Conservation (phyloP, 2,113 vertebrate species). For the Machaerirhynchus nigripectus region DNA sequence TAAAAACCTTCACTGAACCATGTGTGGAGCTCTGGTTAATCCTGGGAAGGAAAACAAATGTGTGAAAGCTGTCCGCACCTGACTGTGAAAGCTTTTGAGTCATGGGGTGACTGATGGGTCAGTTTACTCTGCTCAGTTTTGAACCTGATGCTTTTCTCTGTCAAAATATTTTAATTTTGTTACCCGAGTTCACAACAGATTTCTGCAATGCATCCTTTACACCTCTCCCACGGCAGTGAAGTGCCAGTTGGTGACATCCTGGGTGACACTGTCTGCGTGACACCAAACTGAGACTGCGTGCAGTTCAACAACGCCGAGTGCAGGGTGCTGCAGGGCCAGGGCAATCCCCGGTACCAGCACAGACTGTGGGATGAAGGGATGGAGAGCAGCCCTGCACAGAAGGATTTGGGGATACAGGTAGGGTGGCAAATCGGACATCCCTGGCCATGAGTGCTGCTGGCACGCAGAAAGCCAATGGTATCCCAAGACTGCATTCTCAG, state of each 20-base stretch:
- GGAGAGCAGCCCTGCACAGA: not conserved
- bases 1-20: not conserved
- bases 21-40: not conserved
- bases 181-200: not conserved
- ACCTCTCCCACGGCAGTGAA: not conserved
- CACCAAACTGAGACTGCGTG: rapidly evolving
- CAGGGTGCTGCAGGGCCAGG: not conserved
- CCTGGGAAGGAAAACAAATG: not conserved
- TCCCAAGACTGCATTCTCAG: not conserved
- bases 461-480: rapidly evolving
- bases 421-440: not conserved
- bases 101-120: not conserved
- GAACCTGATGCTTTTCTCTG: not conserved
- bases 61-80: not conserved
- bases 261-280: not conserved
- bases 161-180: not conserved
- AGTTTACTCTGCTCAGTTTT: not conserved
- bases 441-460: not conserved
- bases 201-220: not conserved
- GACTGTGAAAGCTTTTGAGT: not conserved
- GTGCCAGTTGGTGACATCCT: not conserved
- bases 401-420: not conserved
- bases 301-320: not conserved
- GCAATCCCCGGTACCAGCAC: not conserved
- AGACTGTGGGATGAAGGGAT: not conserved